phyloP scores from a whole-genome alignment of 2,888 invertebrate species.

The Catonia carolina region DNA sequence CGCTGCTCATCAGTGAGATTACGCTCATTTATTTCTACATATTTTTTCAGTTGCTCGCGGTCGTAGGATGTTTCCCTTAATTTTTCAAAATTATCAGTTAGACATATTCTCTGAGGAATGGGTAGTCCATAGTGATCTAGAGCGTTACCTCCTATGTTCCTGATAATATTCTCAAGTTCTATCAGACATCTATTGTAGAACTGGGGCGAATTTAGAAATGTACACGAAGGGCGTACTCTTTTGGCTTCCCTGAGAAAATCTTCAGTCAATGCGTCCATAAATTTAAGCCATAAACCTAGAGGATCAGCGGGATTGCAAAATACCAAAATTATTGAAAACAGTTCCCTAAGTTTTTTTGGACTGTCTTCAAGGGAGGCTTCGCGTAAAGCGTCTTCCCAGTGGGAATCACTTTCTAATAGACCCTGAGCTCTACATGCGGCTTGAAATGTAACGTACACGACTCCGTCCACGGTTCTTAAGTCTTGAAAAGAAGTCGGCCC shows the following conservation, averaged over 20 bases:
- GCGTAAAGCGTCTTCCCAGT: constrained; percentile 37
- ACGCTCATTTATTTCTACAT: not conserved
- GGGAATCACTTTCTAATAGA: constrained; percentile 33
- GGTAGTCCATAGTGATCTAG: constrained; percentile 24
- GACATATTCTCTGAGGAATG: constrained; percentile 1
- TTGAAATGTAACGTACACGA: constrained; percentile 35
- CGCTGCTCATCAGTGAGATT: constrained; percentile 19
- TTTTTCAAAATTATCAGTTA: constrained; percentile 8
- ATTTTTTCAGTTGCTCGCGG: not conserved
- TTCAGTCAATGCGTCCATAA: constrained; percentile 13
- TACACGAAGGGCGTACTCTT: constrained; percentile 1
- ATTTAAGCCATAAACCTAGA: constrained; percentile 23
- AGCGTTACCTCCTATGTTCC: constrained; percentile 1
- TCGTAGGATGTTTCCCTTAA: constrained; percentile 11
- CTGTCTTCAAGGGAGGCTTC: constrained; percentile 34
- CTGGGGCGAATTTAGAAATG: constrained; percentile 15
- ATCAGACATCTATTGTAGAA: constrained; percentile 36
- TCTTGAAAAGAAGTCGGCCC: constrained; percentile 36
- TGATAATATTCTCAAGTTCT: constrained; percentile 7
- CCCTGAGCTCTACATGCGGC: constrained; percentile 36
- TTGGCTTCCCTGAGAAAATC: constrained; percentile 11
- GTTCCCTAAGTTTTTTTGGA: constrained; percentile 18
- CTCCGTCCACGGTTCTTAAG: constrained; percentile 37
- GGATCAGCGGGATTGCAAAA: constrained; percentile 30
- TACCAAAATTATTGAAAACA: constrained; percentile 22